A percentile compares a stretch with the other conserved stretches of the same genome.
Conservation (phyloP, 1,140 invertebrate species). For the Drosophila arizonae region DNA sequence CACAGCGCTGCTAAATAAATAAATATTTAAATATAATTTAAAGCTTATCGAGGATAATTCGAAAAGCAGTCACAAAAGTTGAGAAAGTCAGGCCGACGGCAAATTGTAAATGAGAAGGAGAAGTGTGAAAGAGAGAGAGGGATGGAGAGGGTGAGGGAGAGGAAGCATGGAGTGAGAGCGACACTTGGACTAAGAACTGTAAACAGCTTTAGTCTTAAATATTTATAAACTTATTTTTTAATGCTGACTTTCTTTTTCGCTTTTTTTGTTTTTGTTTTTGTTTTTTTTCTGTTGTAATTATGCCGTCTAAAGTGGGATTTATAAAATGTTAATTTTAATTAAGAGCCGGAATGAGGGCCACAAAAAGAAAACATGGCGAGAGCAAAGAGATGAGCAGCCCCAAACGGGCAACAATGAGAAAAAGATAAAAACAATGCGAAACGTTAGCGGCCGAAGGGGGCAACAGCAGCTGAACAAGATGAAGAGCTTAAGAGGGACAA, state of each 20-base stretch:
- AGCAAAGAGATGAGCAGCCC: conserved; percentile 6
- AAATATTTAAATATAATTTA: conserved; percentile 68
- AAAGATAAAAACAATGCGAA: conserved; percentile 27
- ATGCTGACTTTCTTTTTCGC: neutral
- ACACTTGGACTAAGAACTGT: conserved; percentile 27
- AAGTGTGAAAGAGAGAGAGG: neutral
- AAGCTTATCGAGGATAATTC: conserved; percentile 57
- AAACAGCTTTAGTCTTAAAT: conserved; percentile 53
- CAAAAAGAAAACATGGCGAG: conserved; percentile 13
- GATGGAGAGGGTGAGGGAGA: neutral
- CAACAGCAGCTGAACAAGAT: conserved; percentile 19
- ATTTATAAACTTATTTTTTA: conserved; percentile 52
- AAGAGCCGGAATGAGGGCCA: conserved; percentile 42
- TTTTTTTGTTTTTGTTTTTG: neutral
- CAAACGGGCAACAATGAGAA: conserved; percentile 55
- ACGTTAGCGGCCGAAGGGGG: conserved; percentile 1
- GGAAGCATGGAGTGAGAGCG: neutral
- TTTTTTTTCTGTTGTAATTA: conserved; percentile 8
- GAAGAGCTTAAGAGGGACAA: conserved; percentile 3
- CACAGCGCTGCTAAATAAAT: conserved; percentile 42
- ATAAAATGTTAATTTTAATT: conserved; percentile 82
- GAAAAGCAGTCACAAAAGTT: conserved; percentile 26
- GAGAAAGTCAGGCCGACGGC: conserved; percentile 42
- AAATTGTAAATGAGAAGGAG: neutral
- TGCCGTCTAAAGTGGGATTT: conserved; percentile 28